phyloP scores from a whole-genome alignment of 1,140 invertebrate species.

The Drosophila seguyi region DNA sequence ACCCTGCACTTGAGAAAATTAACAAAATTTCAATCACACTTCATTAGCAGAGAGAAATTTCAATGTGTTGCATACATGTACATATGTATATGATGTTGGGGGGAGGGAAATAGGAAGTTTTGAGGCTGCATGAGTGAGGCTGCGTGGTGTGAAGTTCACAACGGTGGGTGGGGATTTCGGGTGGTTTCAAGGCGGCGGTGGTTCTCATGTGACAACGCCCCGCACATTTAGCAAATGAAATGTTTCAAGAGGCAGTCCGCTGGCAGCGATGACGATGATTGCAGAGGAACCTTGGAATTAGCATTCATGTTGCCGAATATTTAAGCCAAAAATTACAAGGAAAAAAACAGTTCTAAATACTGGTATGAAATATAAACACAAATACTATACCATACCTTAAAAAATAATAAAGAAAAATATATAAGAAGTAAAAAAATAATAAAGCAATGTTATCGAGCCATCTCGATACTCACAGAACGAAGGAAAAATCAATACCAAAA shows the following conservation, averaged over 20 bases:
- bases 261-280: conserved; percentile 9
- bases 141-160: conserved; percentile 46
- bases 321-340: background rate
- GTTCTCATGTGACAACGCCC: conserved; percentile 21
- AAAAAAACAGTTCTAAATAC: conserved; percentile 2
- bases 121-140: conserved; percentile 11
- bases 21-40: conserved; percentile 79
- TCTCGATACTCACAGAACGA: no score
- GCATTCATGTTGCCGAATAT: conserved; percentile 25
- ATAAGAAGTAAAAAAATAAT: background rate
- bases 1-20: conserved; percentile 66
- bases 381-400: background rate
- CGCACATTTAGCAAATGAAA: conserved; percentile 60
- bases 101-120: conserved; percentile 2
- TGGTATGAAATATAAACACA: no score
- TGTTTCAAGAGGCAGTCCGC: conserved; percentile 24
- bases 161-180: conserved; percentile 9
- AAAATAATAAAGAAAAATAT: background rate
- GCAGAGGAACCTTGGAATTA: conserved; percentile 16
- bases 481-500: no score
- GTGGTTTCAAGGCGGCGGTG: conserved; percentile 9
- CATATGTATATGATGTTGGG: no score
- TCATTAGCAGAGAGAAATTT: conserved; percentile 72
- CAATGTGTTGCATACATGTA: conserved; percentile 30
- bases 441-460: no score